Evolutionary conservation across 2,113 vertebrate species (phyloP).

Genomic region (Hiodon tergisus): DNA sequence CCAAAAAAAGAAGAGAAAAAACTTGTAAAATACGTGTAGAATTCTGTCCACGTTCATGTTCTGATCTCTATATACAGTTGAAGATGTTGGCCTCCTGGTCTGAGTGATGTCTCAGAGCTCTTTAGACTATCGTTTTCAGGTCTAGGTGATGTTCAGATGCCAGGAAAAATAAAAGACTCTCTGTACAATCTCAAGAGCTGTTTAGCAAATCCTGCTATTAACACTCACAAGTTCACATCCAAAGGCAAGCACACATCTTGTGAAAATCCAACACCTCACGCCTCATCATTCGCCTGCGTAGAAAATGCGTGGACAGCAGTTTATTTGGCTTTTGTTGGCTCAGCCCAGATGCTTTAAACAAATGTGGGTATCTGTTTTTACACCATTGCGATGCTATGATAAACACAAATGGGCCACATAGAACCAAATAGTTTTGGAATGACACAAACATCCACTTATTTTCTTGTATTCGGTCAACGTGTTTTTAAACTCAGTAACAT

Average conservation of each 20-base stretch:
- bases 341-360: slow-evolving; percentile 65
- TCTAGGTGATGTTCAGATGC: slow-evolving; percentile 52
- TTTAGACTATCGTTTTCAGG: slow-evolving; percentile 56
- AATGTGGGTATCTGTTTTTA: slow-evolving; percentile 64
- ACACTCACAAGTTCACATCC: slow-evolving; percentile 49
- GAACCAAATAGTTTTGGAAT: no score
- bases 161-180: slow-evolving; percentile 44
- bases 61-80: slow-evolving; percentile 55
- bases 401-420: slow-evolving; percentile 37
- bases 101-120: slow-evolving; percentile 65
- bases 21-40: slow-evolving; percentile 56
- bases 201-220: slow-evolving; percentile 45
- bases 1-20: slow-evolving; percentile 49
- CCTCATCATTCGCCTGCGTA: no score
- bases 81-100: slow-evolving; percentile 62
- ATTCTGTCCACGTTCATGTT: slow-evolving; percentile 61
- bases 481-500: no score
- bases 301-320: no score
- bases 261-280: not conserved
- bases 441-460: slow-evolving; percentile 37
- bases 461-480: not conserved
- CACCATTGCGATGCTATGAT: slow-evolving; percentile 65
- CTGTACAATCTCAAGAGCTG: slow-evolving; percentile 44
- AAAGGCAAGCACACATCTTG: slow-evolving; percentile 38
- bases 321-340: not conserved